These are phyloP conservation scores for Bembecia ichneumoniformis DNA, from an alignment of 2,888 invertebrate species.

Conservation along the genomic window DNA sequence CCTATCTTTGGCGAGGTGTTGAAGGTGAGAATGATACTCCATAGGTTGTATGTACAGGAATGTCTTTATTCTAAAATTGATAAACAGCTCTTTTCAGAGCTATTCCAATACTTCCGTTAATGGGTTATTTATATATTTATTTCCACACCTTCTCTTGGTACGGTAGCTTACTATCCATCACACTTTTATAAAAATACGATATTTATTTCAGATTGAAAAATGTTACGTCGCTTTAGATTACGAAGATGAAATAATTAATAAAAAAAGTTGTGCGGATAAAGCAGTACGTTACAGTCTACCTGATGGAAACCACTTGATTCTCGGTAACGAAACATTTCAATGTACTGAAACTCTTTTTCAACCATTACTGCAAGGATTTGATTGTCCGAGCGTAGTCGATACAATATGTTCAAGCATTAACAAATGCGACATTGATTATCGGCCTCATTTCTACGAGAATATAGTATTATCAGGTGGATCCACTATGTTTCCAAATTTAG, in stretches of 20 bases:
- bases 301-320: conserved; percentile 84
- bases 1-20: no score
- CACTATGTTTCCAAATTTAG: conserved; percentile 90
- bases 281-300: conserved; percentile 86
- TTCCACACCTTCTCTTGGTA: no score
- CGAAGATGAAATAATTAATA: conserved; percentile 19
- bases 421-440: conserved; percentile 82
- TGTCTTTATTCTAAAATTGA: no score
- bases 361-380: conserved; percentile 79
- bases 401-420: conserved; percentile 71
- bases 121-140: no score
- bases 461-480: conserved; percentile 89
- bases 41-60: no score
- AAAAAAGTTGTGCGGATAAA: conserved; percentile 79
- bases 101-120: no score
- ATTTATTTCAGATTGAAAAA: conserved; percentile 27
- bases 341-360: conserved; percentile 89
- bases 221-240: conserved; percentile 41
- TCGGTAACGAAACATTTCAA: conserved; percentile 86
- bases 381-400: conserved; percentile 82
- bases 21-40: no score
- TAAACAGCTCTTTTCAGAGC: no score
- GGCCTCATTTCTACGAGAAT: conserved; percentile 87
- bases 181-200: no score
- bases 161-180: no score